These are phyloP conservation scores for Romanogobio albipinnatus DNA, from an alignment of 2,113 vertebrate genomes.

Conservation along the genomic window DNA sequence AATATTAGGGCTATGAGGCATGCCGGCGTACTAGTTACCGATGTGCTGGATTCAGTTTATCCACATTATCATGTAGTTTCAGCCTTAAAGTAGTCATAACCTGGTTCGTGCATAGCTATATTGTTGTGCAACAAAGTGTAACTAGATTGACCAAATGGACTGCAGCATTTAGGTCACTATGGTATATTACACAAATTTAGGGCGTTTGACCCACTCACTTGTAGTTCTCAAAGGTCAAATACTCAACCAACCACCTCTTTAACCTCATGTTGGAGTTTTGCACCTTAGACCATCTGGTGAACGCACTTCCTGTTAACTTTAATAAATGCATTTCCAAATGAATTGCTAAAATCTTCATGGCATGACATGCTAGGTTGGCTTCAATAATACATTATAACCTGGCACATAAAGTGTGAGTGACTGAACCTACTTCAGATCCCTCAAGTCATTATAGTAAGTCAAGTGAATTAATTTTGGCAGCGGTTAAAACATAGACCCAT, in stretches of 20 bases:
- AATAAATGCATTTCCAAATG: not conserved
- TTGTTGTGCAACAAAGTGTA: not conserved
- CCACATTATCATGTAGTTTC: not conserved
- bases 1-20: conserved; percentile 28
- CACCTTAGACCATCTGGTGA: not conserved
- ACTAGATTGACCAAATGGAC: conserved; percentile 2
- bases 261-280: not conserved
- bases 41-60: conserved; percentile 10
- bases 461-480: conserved; percentile 17
- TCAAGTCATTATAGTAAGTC: conserved; percentile 23
- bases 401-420: not conserved
- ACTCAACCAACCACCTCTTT: not conserved
- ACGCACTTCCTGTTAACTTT: not conserved
- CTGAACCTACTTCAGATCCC: conserved; percentile 1
- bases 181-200: conserved; percentile 29
- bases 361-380: conserved; percentile 1
- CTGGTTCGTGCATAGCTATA: not conserved
- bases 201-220: not conserved
- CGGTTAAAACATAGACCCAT: conserved; percentile 5
- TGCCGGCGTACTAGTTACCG: not conserved
- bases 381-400: conserved; percentile 10
- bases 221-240: conserved; percentile 7
- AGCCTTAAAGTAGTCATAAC: not conserved
- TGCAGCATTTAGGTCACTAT: not conserved
- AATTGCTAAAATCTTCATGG: not conserved